These are phyloP conservation scores for Drosophila rubida DNA, from an alignment of 2,888 invertebrate species.

Conservation along the genomic window DNA sequence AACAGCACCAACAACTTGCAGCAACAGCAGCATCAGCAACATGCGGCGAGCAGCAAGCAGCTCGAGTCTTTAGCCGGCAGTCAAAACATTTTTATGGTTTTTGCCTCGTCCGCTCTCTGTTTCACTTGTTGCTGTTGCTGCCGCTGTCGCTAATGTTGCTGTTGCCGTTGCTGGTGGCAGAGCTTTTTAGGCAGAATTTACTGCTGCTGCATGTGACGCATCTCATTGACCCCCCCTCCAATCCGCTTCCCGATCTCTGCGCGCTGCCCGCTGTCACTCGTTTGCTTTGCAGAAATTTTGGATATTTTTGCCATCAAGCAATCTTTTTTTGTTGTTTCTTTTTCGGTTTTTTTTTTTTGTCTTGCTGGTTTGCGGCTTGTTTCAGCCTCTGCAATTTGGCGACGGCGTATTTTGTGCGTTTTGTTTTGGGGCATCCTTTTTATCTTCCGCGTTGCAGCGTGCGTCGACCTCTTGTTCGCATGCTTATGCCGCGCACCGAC, in stretches of 20 bases:
- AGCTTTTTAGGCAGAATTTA: constrained; percentile 72
- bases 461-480: constrained; percentile 55
- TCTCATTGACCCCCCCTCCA: constrained; percentile 30
- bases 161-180: constrained; percentile 28
- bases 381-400: constrained; percentile 66
- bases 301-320: constrained; percentile 68
- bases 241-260: neutral
- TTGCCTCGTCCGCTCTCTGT: constrained; percentile 44
- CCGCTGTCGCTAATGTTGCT: constrained; percentile 14
- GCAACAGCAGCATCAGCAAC: constrained; percentile 35
- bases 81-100: constrained; percentile 70
- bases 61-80: constrained; percentile 53
- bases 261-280: constrained; percentile 26
- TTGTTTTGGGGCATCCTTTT: constrained; percentile 75
- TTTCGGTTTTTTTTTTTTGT: constrained; percentile 21
- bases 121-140: constrained; percentile 70
- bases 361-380: constrained; percentile 26
- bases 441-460: constrained; percentile 78
- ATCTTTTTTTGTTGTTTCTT: constrained; percentile 25
- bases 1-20: too few relatives aligned
- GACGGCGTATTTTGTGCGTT: constrained; percentile 62
- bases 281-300: constrained; percentile 63
- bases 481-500: constrained; percentile 12
- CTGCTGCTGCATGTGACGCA: constrained; percentile 73
- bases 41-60: constrained; percentile 22